These are phyloP conservation scores for Hypanus sabinus DNA, from an alignment of 2,113 vertebrate species.

Conservation along the genomic window DNA sequence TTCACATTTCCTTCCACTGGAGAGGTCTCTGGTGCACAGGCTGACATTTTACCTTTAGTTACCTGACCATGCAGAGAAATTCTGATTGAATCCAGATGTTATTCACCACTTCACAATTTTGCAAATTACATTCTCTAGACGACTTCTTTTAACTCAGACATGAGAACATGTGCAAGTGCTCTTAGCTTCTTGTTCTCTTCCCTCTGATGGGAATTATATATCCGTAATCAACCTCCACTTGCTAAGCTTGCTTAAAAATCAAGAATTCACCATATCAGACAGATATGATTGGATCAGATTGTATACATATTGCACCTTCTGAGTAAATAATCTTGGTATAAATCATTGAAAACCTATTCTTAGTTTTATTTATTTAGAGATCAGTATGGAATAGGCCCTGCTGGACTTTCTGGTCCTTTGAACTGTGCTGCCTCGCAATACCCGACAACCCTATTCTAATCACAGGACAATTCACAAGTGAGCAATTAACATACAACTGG, in stretches of 20 bases:
- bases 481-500: too few species aligned
- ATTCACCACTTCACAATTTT: not conserved
- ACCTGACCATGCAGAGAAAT: not conserved
- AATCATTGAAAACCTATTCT: not conserved
- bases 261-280: not conserved
- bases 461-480: too few species aligned
- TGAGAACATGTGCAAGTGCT: not conserved
- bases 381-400: too few species aligned
- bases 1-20: not conserved
- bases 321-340: not conserved
- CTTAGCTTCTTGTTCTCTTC: not conserved
- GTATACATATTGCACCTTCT: not conserved
- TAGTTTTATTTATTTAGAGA: too few species aligned
- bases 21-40: not conserved
- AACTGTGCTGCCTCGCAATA: too few species aligned
- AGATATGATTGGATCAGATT: too few species aligned
- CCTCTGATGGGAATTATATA: not conserved
- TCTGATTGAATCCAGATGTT: constrained; percentile 32
- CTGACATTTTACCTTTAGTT: constrained; percentile 27
- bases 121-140: not conserved
- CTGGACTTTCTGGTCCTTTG: too few species aligned
- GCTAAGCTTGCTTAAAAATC: not conserved
- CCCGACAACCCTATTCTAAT: too few species aligned
- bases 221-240: not conserved
- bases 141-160: not conserved